These are phyloP conservation scores for Gymnodraco acuticeps DNA, from an alignment of 2,797 vertebrate species.

Conservation along the genomic window DNA sequence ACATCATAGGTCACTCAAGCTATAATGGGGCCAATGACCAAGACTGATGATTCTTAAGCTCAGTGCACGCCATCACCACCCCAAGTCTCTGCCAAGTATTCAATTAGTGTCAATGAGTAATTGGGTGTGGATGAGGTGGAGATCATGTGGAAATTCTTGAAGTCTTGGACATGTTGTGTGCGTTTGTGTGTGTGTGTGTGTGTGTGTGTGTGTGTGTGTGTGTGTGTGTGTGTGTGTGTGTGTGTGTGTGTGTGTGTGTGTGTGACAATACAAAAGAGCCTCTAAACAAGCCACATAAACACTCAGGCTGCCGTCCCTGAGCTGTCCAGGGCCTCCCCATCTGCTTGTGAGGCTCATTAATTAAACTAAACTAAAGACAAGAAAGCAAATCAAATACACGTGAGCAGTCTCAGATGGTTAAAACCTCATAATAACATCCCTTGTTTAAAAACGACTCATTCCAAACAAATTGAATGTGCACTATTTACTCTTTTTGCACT, in stretches of 20 bases:
- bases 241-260: conserved; percentile 22
- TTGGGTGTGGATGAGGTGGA: conserved; percentile 78
- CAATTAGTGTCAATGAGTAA: conserved; percentile 81
- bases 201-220: too few relatives aligned
- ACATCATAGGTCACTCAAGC: conserved; percentile 72
- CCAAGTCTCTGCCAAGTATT: conserved; percentile 78
- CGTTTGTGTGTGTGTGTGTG: not conserved
- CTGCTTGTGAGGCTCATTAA: conserved; percentile 44
- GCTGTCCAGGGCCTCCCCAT: conserved; percentile 27
- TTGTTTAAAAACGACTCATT: not conserved
- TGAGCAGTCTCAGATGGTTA: not conserved
- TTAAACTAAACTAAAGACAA: conserved; percentile 27
- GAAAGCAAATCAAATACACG: conserved; percentile 18
- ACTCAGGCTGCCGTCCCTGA: conserved; percentile 45
- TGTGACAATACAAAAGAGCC: conserved; percentile 50
- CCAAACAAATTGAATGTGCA: not conserved
- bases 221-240: too few relatives aligned
- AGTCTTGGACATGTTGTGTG: conserved; percentile 62
- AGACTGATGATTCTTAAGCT: conserved; percentile 71
- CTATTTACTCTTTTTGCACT: not conserved
- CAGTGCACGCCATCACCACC: conserved; percentile 57
- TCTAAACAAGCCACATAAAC: conserved; percentile 74
- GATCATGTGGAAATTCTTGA: conserved; percentile 14
- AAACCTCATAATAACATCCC: conserved; percentile 10
- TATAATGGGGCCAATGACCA: conserved; percentile 69